Evolutionary conservation across 2,797 vertebrate genomes (phyloP).

Genomic region (Myripristis jacobus): DNA sequence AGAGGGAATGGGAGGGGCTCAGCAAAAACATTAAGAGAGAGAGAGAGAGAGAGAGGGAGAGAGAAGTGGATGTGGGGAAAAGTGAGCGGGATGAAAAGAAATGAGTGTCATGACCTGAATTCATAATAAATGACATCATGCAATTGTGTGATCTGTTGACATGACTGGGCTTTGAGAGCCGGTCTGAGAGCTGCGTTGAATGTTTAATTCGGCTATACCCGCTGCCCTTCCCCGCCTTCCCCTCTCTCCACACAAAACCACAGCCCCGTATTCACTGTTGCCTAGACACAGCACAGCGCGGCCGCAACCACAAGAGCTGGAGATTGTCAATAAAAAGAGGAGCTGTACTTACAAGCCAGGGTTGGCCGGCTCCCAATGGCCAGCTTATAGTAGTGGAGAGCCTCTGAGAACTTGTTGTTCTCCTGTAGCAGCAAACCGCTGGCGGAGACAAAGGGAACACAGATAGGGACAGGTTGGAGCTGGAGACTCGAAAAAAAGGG

Average conservation of each 20-base stretch:
- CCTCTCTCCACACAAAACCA: slow-evolving; percentile 60
- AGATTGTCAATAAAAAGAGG: slow-evolving; percentile 76
- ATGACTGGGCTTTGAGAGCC: slow-evolving; percentile 31
- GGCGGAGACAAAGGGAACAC: slow-evolving; percentile 54
- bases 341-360: slow-evolving; percentile 95
- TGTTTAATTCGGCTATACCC: slow-evolving; percentile 59
- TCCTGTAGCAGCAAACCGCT: slow-evolving; percentile 99
- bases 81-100: slow-evolving; percentile 8
- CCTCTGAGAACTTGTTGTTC: slow-evolving; percentile 96
- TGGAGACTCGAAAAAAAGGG: slow-evolving; percentile 7
- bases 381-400: slow-evolving; percentile 97
- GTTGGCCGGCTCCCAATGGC: slow-evolving; percentile 98
- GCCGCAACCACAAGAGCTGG: slow-evolving; percentile 68
- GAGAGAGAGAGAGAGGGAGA: slow-evolving; percentile 1
- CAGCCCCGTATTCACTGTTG: slow-evolving; percentile 70
- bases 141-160: slow-evolving; percentile 55
- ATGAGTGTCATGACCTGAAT: slow-evolving; percentile 39
- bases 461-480: slow-evolving; percentile 22
- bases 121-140: slow-evolving; percentile 56
- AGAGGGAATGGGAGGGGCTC: background rate
- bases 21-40: background rate
- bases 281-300: slow-evolving; percentile 73
- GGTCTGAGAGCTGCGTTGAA: slow-evolving; percentile 48
- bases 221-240: slow-evolving; percentile 69
- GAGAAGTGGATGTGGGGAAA: background rate